Evolutionary conservation across 1,140 invertebrate genomes (phyloP), one percentile per base, ranked within the genome.

Genomic region (Drosophila lacteicornis): DNA sequence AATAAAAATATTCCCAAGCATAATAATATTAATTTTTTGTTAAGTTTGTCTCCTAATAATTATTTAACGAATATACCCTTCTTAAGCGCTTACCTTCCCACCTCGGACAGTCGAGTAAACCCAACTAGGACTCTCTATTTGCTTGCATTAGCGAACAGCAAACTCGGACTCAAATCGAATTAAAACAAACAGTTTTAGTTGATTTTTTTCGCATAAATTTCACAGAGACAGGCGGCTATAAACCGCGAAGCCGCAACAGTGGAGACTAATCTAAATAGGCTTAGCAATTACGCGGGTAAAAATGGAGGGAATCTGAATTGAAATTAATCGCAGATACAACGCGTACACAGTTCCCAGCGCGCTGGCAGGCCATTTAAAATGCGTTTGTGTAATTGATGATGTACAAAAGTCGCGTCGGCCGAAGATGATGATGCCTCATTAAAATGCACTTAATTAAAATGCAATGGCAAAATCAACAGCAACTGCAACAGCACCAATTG

Each of bases 361-460:
- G 47, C 36, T 49, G 38, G 9, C 38, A 68, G 75, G 45, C 81
- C 65, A 78, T 84, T 84, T 81, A 84, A 85, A 78, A 85, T 78
- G 82, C 73, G 74, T 66, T 78, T 69, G 55, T 78, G 76, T 85
- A 78, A 78, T 81, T 82, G 80, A 71, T 62, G 65, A 59, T 65
- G 80, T 65, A 75, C 66, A 65, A 77, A 80, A 81, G 69, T 73
- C 75, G 62, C 66, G 71, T 75, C 22, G 59, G 63, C 49, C 53
- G 75, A 63, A 40, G 67, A 67, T 74, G 69, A 77, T 80, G 83
- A 83, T 88, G 80, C 80, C 84, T 87, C 85, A 88, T 88, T 88
- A 88, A 88, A 88, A 88, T 88, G 81, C 85, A 88, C 81, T 88
- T 88, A 88, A 88, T 88, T 88, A 88, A 88, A 88, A 88, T 88